Evolutionary conservation across 2,797 vertebrate species (phyloP), one percentile per base, ranked within the genome.

Genomic region (Falco columbarius): DNA sequence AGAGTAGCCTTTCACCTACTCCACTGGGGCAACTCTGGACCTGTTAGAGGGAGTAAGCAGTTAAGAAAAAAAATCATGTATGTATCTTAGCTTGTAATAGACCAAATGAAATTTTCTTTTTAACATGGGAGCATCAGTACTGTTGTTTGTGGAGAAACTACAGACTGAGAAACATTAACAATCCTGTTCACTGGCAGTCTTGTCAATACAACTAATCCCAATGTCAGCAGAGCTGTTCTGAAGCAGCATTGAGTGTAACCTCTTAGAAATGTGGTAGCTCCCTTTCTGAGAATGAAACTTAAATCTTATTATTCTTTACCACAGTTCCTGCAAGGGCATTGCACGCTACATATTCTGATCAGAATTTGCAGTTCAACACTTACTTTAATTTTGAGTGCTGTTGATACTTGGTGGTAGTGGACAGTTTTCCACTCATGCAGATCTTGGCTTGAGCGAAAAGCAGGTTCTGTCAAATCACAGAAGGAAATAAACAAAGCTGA

Each of bases 91-190:
- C 21, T 32, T 72, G 32, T 26, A 38, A 8, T n/a, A 73, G 54
- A 22, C 8, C 73, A 21, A 38, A 70, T 30, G 1, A 71, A 19
- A 56, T 32, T 7, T 36, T 46, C 10, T 58, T 15, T 67, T 38
- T 11, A 32, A n/a, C 3, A 0, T 1, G 21, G 36, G n/a, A 55
- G n/a, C 30, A 2, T 10, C 56, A 49, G 6, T 34, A 47, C 54
- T 88, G 61, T 23, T 19, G 3, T 42, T 76, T 62, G 24, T 40
- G 24, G 61, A 44, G 73, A 66, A 75, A 27, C 73, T 65, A 0
- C 17, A 27, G 32, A 0, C 18, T 54, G 56, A 58, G 58, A 59
- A 19, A 21, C 17, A 5, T 9, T 47, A 62, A 5, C 19, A 55
- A 14, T 18, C 34, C 2, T 38, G 6, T 26, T 38, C 65, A 7